These are phyloP conservation scores for Atta texana DNA, from an alignment of 1,140 invertebrate species.

Conservation along the genomic window DNA sequence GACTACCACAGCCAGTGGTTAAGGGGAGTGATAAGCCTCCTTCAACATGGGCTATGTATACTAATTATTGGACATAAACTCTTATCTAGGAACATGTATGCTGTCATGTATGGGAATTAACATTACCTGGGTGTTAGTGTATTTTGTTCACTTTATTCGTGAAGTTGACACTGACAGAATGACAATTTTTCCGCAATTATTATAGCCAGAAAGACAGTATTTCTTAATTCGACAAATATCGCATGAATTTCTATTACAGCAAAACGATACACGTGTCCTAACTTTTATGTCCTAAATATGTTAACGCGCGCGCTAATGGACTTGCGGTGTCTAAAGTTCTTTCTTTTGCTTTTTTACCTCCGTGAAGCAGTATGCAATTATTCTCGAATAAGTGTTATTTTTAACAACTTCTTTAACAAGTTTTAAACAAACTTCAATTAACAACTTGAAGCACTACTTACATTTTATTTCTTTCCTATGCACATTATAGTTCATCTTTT, in stretches of 20 bases:
- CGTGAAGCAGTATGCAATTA: not conserved
- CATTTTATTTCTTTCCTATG: not conserved
- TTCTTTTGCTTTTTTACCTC: not conserved
- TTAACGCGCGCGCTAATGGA: conserved; percentile 38
- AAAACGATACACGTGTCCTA: conserved; percentile 24
- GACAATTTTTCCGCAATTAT: not conserved
- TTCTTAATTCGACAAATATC: conserved; percentile 22
- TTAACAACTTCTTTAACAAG: not conserved
- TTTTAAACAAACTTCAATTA: not conserved
- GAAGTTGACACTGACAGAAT: not conserved
- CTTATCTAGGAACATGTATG: conserved; percentile 62
- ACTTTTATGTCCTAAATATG: conserved; percentile 21
- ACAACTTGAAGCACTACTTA: not conserved
- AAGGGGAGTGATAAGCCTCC: conserved; percentile 60
- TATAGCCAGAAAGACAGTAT: not conserved
- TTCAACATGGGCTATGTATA: conserved; percentile 55
- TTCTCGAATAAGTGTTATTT: not conserved
- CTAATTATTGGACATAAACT: conserved; percentile 62
- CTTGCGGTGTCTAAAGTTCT: conserved; percentile 15
- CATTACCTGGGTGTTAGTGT: not conserved
- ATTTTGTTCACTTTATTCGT: not conserved
- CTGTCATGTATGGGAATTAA: conserved; percentile 62
- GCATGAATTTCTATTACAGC: not conserved
- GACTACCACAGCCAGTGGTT: conserved; percentile 1
- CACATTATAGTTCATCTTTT: not conserved